Base-by-base conservation (phyloP, 2,113 vertebrate genomes). In the Oryzias celebensis region DNA sequence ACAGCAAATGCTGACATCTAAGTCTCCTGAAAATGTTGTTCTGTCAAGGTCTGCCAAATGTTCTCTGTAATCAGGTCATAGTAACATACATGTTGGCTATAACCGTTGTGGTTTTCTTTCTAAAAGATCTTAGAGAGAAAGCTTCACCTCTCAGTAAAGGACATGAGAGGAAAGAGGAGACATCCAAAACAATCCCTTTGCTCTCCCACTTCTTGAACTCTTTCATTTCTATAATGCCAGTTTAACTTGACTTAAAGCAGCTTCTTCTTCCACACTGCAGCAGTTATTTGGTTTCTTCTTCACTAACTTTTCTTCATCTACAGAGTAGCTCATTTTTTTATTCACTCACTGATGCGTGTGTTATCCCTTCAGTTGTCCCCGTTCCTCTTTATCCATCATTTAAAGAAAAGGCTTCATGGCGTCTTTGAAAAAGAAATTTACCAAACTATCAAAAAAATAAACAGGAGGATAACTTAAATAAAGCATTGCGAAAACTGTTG, bases 121-220 rank as follows among this genome's bases (percentile, higher is more conserved):
- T 16, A 48, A 28, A 49, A 12, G 48, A 64, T 41, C 23, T 28
- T 49, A 68, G 62, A 70, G 78, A 74, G 50, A 55, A 75, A 47
- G 81, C 72, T 68, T 22, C 62, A 61, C 66, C 47, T 67, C 73
- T 44, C 82, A 77, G 62, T 77, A 77, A 75, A 84, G 83, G 68
- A 64, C 48, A 14, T 71, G 36, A 16, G 49, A 36, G 31, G 22
- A 56, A 16, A 26, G 23, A 17, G 28, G n/a, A 47, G 56, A 23
- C 16, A 48, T n/a, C 42, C 46, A 36, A 47, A 57, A 72, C 36
- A 0, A 50, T 42, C 61, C 24, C n/a, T 16, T 49, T 12, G 22
- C 20, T 52, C 14, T 49, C 64, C 15, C 7, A 42, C 8, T 36
- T 36, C 36, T 5, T 20, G 6, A 22, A 58, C 43, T 17, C 36